These are phyloP conservation scores for Amblyopsis hoosieri DNA, from an alignment of 2,797 vertebrate species.

Conservation along the genomic window DNA sequence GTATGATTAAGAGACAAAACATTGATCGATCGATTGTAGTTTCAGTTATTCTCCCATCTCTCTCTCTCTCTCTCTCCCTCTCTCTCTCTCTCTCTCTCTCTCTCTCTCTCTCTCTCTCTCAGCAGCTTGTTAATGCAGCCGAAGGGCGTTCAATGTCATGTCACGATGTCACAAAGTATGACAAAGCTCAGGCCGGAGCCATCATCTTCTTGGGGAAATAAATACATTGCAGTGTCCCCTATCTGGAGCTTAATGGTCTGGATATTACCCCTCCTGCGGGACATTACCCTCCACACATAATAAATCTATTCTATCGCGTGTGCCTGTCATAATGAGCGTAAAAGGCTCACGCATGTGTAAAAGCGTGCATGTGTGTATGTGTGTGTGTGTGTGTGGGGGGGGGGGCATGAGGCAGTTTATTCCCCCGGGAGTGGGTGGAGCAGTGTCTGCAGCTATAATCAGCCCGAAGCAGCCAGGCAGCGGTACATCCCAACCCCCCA, in stretches of 20 bases:
- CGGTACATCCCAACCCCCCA: constrained; percentile 72
- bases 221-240: constrained; percentile 69
- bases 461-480: constrained; percentile 92
- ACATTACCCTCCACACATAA: constrained; percentile 65
- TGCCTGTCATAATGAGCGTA: neutral
- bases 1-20: constrained; percentile 47
- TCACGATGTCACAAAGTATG: constrained; percentile 62
- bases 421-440: constrained; percentile 53
- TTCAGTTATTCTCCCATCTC: constrained; percentile 27
- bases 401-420: constrained; percentile 63
- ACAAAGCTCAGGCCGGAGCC: constrained; percentile 52
- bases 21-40: constrained; percentile 37
- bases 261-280: constrained; percentile 76
- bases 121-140: constrained; percentile 63
- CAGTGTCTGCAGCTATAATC: constrained; percentile 56
- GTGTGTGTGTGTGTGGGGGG: constrained; percentile 27
- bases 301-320: constrained; percentile 63
- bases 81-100: constrained; percentile 6
- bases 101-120: constrained; percentile 26
- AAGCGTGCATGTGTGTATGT: constrained; percentile 16
- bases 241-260: constrained; percentile 71
- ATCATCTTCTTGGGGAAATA: constrained; percentile 68
- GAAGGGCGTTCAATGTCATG: constrained; percentile 77
- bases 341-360: constrained; percentile 14
- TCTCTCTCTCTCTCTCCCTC: constrained; percentile 18